phyloP scores from a whole-genome alignment of 2,113 vertebrate species.

The Notiomystis cincta region DNA sequence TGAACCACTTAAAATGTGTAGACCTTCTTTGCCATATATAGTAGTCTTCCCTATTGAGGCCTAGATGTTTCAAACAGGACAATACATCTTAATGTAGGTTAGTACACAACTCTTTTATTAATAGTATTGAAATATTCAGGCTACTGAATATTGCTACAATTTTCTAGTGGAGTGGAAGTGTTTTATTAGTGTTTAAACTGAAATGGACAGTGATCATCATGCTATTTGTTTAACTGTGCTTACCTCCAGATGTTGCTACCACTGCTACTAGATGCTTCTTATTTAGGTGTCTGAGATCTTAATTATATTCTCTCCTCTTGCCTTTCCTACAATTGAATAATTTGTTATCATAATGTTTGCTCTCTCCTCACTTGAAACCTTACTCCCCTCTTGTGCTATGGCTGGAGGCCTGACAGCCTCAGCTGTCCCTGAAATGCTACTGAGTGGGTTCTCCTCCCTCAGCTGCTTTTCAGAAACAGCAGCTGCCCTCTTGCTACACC shows the following conservation, averaged over 20 bases:
- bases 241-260: background rate
- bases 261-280: background rate
- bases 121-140: background rate
- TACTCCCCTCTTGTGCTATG: background rate
- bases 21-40: background rate
- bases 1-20: background rate
- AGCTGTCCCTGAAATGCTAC: background rate
- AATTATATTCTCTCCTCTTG: background rate
- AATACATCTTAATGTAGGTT: background rate
- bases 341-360: background rate
- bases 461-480: background rate
- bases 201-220: background rate
- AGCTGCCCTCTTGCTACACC: background rate
- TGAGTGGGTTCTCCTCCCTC: background rate
- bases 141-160: too few species aligned
- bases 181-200: background rate
- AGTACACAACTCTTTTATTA: background rate
- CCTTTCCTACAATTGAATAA: background rate
- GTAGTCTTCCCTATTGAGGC: background rate
- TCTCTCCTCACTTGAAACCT: background rate
- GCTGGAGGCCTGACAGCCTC: background rate
- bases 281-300: background rate
- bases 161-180: background rate
- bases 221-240: background rate
- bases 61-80: background rate